Evolutionary conservation across 2,888 invertebrate species (phyloP), one percentile per base, ranked within the genome.

Genomic region (Suillia variegata): DNA sequence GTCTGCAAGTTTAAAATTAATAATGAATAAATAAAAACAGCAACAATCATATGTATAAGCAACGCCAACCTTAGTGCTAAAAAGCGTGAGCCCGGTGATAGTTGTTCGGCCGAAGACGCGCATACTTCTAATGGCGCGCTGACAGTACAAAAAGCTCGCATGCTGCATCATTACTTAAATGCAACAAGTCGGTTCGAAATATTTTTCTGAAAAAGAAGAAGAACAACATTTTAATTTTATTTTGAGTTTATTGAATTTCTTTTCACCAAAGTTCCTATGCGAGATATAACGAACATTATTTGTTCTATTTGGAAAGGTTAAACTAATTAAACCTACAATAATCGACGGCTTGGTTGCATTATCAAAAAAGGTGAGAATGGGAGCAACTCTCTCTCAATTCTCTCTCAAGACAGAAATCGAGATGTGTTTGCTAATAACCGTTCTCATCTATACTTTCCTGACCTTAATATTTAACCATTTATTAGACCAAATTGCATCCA

Each of bases 101-200:
- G 83, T 73, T 81, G 81, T 77, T 81, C 80, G 77, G 82, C 79
- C 78, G 82, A 86, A 83, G 87, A 87, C 84, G 85, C 86, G 85
- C 89, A 89, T 85, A 89, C 89, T 87, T 88, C 89, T 87, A 89
- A 84, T 85, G 89, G 89, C 86, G 87, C 87, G 88, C 89, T 89
- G 87, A 90, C 89, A 87, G 89, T 89, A 87, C 89, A 89, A 87
- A 88, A 88, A 86, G 84, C 82, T 84, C 86, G 87, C 87, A 87
- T 87, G 86, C 89, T 82, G 82, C 82, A 82, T 82, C 82, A 76
- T 83, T 82, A 82, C 81, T 79, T 79, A 73, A 76, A 78, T 78
- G 76, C 82, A 80, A 76, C 76, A 77, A 77, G 78, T 73, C 73
- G 75, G 75, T 79, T 75, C 71, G 80, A 82, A 82, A 81, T 80